These are phyloP conservation scores for Callopanchax toddi DNA, from an alignment of 2,113 vertebrate genomes.

Conservation along the genomic window DNA sequence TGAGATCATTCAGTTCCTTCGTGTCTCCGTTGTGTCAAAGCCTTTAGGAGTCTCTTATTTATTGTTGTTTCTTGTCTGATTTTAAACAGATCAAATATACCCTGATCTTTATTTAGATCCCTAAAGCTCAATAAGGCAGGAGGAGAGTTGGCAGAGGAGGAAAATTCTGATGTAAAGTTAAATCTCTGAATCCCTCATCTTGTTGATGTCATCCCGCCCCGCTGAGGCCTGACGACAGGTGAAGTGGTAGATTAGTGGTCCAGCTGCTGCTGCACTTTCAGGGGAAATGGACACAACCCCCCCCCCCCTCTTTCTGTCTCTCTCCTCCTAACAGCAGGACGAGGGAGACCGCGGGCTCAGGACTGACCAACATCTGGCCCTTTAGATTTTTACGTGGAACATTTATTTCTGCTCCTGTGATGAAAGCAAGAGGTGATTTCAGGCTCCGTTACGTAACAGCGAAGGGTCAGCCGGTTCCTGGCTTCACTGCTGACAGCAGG, in stretches of 20 bases:
- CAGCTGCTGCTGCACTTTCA: constrained; percentile 53
- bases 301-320: background rate
- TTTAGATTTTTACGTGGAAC: background rate
- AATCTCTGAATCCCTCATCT: constrained; percentile 70
- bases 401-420: constrained; percentile 29
- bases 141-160: background rate
- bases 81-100: too few species aligned
- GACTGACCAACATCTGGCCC: constrained; percentile 58
- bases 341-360: constrained; percentile 25
- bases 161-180: constrained; percentile 16
- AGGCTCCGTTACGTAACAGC: constrained; percentile 22
- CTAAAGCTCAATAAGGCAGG: background rate
- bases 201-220: constrained; percentile 65
- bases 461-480: background rate
- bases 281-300: constrained; percentile 46
- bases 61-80: too few species aligned
- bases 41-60: too few species aligned
- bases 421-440: constrained; percentile 32
- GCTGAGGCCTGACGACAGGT: constrained; percentile 47
- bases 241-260: constrained; percentile 66
- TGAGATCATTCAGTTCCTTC: too few species aligned
- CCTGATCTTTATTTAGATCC: too few species aligned
- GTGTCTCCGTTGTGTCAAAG: too few species aligned
- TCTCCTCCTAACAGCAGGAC: background rate
- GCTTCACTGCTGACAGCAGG: background rate